Evolutionary conservation across 1,140 invertebrate genomes (phyloP).

Genomic region (Aleiodes sp.): DNA sequence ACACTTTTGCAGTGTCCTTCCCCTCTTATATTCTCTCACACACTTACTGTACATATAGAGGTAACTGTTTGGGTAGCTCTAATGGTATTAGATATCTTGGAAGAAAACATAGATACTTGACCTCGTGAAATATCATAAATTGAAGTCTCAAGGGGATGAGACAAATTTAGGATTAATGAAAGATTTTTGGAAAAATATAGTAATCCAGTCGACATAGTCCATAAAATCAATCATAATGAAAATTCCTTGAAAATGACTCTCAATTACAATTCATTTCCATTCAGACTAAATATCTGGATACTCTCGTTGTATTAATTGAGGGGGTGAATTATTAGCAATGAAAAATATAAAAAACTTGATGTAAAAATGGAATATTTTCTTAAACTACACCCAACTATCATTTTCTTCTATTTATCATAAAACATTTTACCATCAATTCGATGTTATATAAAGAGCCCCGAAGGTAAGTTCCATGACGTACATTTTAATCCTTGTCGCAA

Average conservation of each 20-base stretch:
- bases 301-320: too few relatives aligned
- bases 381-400: too few relatives aligned
- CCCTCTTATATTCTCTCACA: background rate
- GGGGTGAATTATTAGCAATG: too few relatives aligned
- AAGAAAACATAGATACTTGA: conserved; percentile 14
- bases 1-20: background rate
- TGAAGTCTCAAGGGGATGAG: background rate
- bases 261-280: too few relatives aligned
- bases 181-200: background rate
- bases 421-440: conserved; percentile 17
- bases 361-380: too few relatives aligned
- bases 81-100: conserved; percentile 34
- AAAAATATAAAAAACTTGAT: too few relatives aligned
- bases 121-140: conserved; percentile 8
- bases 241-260: too few relatives aligned
- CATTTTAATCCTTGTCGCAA: conserved; percentile 66
- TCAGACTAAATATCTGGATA: too few relatives aligned
- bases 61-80: background rate
- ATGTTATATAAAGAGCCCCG: conserved; percentile 30
- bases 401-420: too few relatives aligned
- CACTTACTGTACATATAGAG: conserved; percentile 14
- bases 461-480: conserved; percentile 51
- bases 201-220: too few relatives aligned
- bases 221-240: too few relatives aligned
- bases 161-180: background rate